phyloP scores from a whole-genome alignment of 1,140 invertebrate species.

The Helicorthomorpha holstii region DNA sequence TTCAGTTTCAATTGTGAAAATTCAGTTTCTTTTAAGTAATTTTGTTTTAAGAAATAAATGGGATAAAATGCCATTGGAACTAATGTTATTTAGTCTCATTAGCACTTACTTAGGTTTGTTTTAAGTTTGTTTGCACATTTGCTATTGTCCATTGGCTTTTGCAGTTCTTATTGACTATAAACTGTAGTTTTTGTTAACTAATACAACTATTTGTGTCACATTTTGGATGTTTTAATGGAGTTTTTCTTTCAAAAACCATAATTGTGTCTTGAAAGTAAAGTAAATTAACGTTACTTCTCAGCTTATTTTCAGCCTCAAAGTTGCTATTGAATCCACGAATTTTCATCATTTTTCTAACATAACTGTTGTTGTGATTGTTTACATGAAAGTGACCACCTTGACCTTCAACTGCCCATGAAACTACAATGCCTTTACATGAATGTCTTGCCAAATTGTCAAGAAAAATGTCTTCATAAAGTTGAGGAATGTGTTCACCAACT shows the following conservation, averaged over 20 bases:
- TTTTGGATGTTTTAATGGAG: background rate
- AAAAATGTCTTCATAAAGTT: slow-evolving; percentile 4
- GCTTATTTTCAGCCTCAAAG: slow-evolving; percentile 1
- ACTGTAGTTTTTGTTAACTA: too few species aligned
- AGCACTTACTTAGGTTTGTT: too few species aligned
- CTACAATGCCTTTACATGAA: slow-evolving; percentile 9
- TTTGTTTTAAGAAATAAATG: too few species aligned
- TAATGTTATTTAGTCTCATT: too few species aligned
- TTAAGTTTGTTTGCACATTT: too few species aligned
- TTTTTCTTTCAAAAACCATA: slow-evolving; percentile 2
- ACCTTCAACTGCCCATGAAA: slow-evolving; percentile 11
- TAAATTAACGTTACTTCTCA: background rate
- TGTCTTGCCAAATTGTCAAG: slow-evolving; percentile 7
- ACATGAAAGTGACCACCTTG: slow-evolving; percentile 11
- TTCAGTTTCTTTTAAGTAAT: too few species aligned
- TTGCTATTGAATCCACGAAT: slow-evolving; percentile 7
- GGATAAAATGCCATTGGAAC: too few species aligned
- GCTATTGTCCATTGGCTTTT: too few species aligned
- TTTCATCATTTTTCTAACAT: slow-evolving; percentile 8
- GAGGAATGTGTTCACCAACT: slow-evolving; percentile 11
- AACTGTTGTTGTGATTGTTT: slow-evolving; percentile 9
- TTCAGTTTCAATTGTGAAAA: too few species aligned
- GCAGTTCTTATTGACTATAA: too few species aligned
- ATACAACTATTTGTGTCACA: too few species aligned
- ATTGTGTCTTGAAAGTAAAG: background rate